phyloP scores from a whole-genome alignment of 2,113 vertebrate genomes.

The Natator depressus region DNA sequence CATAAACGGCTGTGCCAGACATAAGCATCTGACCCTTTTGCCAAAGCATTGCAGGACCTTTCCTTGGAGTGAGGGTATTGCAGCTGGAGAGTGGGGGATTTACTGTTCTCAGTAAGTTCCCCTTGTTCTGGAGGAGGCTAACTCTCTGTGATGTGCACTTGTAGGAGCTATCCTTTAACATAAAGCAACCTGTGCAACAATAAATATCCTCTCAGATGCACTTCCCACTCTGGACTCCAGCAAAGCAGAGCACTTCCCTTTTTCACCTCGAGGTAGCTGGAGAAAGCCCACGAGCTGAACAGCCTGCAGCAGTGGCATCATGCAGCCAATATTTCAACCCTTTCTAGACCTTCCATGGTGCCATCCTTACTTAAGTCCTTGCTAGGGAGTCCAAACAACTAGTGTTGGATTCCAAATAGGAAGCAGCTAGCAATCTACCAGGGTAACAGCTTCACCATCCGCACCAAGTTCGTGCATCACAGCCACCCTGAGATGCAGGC shows the following conservation, averaged over 20 bases:
- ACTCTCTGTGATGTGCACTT: conserved; percentile 19
- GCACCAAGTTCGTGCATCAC: rapidly evolving
- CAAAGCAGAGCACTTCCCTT: conserved; percentile 25
- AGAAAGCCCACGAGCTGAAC: conserved; percentile 22
- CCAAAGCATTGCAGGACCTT: background rate
- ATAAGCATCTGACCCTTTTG: background rate
- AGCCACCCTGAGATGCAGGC: rapidly evolving
- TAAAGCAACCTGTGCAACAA: background rate
- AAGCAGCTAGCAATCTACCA: rapidly evolving
- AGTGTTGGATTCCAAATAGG: background rate
- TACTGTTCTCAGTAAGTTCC: background rate
- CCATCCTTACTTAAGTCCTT: background rate
- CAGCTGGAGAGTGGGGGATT: conserved; percentile 21
- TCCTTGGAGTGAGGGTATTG: conserved; percentile 34
- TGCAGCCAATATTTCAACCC: background rate
- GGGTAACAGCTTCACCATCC: rapidly evolving
- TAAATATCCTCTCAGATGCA: background rate
- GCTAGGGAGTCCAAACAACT: background rate
- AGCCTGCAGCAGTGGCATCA: background rate
- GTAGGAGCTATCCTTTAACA: conserved; percentile 5
- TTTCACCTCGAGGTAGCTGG: conserved; percentile 59
- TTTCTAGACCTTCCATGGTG: rapidly evolving
- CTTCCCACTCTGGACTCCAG: background rate
- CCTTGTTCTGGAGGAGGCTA: background rate
- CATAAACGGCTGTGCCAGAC: background rate